These are phyloP conservation scores for Thryonomys swinderianus DNA, from an alignment of 2,113 vertebrate genomes.

Conservation along the genomic window DNA sequence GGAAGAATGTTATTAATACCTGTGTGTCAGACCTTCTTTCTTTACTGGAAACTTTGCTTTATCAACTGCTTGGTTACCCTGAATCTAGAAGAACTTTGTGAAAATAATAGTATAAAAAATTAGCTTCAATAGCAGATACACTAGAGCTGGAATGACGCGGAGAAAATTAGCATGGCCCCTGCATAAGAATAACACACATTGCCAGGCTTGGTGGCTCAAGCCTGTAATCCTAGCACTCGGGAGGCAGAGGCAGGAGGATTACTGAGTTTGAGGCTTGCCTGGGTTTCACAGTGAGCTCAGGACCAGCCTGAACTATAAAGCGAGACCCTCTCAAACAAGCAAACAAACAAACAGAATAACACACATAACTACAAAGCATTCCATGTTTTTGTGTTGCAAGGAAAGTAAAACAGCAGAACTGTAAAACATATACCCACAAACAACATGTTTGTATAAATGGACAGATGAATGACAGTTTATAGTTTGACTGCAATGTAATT, in stretches of 20 bases:
- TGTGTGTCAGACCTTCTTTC: not conserved
- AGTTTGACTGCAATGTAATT: not conserved
- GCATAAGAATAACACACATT: not conserved
- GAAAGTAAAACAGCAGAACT: not conserved
- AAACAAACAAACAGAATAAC: too few species aligned
- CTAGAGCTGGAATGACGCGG: not conserved
- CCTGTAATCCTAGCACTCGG: too few species aligned
- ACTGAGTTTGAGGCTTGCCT: too few species aligned
- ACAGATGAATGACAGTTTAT: not conserved
- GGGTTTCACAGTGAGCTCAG: too few species aligned
- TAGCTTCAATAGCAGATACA: not conserved
- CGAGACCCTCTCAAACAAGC: too few species aligned
- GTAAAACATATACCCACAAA: not conserved
- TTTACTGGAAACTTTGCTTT: not conserved
- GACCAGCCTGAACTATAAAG: too few species aligned
- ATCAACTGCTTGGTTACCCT: not conserved
- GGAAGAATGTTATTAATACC: not conserved
- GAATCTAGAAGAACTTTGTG: not conserved
- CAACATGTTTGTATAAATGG: not conserved
- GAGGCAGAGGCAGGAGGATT: too few species aligned
- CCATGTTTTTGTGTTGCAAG: not conserved
- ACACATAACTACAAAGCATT: not conserved
- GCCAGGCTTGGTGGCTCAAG: too few species aligned
- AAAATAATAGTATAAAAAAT: not conserved
- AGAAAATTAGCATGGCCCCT: not conserved